These are phyloP conservation scores for Baryphthengus martii DNA, from an alignment of 2,113 vertebrate genomes.

Conservation along the genomic window DNA sequence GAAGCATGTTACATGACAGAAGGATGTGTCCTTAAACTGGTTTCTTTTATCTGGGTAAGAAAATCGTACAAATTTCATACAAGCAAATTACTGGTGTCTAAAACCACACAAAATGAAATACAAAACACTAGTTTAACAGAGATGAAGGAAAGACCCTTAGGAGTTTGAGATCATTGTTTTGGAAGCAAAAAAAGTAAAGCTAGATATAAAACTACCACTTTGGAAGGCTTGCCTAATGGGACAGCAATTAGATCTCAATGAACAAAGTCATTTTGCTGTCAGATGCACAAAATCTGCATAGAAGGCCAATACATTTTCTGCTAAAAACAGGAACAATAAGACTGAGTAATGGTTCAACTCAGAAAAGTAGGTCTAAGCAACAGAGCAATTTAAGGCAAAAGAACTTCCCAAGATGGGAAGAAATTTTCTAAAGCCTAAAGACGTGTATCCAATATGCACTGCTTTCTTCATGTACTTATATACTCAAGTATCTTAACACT, in stretches of 20 bases:
- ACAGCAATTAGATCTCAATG: background rate
- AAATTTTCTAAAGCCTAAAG: background rate
- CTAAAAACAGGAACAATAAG: background rate
- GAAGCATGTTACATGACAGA: fast-evolving
- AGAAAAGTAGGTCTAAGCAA: background rate
- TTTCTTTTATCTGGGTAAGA: background rate
- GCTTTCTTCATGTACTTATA: background rate
- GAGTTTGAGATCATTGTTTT: background rate
- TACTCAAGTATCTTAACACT: background rate
- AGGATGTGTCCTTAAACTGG: background rate
- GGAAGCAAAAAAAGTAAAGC: background rate
- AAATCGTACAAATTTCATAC: background rate
- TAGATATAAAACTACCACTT: background rate
- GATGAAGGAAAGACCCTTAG: background rate
- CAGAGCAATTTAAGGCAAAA: background rate
- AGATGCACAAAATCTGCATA: background rate
- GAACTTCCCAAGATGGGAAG: background rate
- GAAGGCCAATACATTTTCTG: background rate
- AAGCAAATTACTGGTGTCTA: background rate
- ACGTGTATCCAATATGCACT: background rate
- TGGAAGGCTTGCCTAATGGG: background rate
- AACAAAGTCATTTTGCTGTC: background rate
- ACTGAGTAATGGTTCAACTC: background rate
- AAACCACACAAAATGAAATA: background rate
- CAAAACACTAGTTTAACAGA: background rate